Evolutionary conservation across 2,797 vertebrate genomes (phyloP).

Genomic region (Masticophis lateralis): DNA sequence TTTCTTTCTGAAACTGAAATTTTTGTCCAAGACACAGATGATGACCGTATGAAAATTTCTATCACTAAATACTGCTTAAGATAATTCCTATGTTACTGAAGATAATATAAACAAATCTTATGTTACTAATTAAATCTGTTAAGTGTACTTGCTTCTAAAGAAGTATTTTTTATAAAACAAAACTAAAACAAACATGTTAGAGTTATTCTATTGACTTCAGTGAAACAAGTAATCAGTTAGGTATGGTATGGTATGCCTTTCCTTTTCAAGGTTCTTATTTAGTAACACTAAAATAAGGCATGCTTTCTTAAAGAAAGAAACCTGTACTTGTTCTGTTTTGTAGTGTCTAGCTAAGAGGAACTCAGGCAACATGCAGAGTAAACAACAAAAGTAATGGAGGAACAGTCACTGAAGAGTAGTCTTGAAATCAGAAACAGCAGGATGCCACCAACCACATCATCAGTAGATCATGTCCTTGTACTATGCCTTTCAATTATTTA

Average conservation of each 20-base stretch:
- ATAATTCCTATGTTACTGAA: not conserved
- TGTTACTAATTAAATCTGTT: not conserved
- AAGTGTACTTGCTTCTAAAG: not conserved
- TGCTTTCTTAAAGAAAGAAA: not conserved
- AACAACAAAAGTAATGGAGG: not conserved
- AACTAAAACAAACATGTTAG: not conserved
- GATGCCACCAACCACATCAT: not conserved
- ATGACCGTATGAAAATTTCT: not conserved
- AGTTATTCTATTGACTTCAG: not conserved
- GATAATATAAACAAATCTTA: not conserved
- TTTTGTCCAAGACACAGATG: not conserved
- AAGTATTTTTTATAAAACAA: not conserved
- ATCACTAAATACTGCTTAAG: not conserved
- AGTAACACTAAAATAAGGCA: not conserved
- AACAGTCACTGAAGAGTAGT: not conserved
- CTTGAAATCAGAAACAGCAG: not conserved
- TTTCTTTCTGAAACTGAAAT: not conserved
- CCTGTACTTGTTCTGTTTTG: not conserved
- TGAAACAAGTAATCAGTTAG: not conserved
- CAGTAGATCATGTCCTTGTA: not conserved
- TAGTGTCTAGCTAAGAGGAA: not conserved
- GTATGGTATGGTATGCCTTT: not conserved
- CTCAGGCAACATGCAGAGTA: not conserved
- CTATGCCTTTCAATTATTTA: not conserved
- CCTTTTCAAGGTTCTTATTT: not conserved